Evolutionary conservation across 1,140 invertebrate species (phyloP).

Genomic region (Anoplophora glabripennis): DNA sequence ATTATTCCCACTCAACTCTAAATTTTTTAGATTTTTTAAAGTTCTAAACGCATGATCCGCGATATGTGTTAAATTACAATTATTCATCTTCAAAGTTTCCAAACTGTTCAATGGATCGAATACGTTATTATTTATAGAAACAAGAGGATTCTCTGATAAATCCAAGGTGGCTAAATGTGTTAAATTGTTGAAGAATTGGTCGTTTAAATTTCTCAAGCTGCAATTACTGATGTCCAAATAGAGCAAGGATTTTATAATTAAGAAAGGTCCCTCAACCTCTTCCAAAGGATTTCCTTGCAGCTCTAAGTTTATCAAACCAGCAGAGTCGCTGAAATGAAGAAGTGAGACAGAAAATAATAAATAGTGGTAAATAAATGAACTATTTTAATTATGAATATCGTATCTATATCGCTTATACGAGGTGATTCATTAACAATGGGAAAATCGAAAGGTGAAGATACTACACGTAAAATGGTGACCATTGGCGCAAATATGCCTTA

Average conservation of each 20-base stretch:
- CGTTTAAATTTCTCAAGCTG: slow-evolving; percentile 57
- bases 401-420: too few species aligned
- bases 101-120: slow-evolving; percentile 63
- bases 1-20: slow-evolving; percentile 63
- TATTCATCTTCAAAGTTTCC: slow-evolving; percentile 63
- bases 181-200: slow-evolving; percentile 65
- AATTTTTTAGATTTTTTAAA: slow-evolving; percentile 59
- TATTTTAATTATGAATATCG: too few species aligned
- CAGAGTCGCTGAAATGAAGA: slow-evolving; percentile 58
- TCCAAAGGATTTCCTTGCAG: slow-evolving; percentile 66
- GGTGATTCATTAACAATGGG: too few species aligned
- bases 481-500: too few species aligned
- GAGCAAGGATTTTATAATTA: slow-evolving; percentile 62
- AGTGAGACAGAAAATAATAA: not conserved
- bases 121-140: slow-evolving; percentile 55
- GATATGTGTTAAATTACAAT: slow-evolving; percentile 62
- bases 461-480: too few species aligned
- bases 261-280: slow-evolving; percentile 61
- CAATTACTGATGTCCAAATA: slow-evolving; percentile 67
- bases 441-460: too few species aligned
- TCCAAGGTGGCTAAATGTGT: slow-evolving; percentile 64
- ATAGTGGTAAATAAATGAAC: too few species aligned
- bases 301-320: slow-evolving; percentile 66
- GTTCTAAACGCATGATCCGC: slow-evolving; percentile 56
- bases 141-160: slow-evolving; percentile 66